Percentiles rank a stretch among this genome's conserved stretches.
Conservation (phyloP, 2,113 vertebrate species). For the Geothlypis trichas region DNA sequence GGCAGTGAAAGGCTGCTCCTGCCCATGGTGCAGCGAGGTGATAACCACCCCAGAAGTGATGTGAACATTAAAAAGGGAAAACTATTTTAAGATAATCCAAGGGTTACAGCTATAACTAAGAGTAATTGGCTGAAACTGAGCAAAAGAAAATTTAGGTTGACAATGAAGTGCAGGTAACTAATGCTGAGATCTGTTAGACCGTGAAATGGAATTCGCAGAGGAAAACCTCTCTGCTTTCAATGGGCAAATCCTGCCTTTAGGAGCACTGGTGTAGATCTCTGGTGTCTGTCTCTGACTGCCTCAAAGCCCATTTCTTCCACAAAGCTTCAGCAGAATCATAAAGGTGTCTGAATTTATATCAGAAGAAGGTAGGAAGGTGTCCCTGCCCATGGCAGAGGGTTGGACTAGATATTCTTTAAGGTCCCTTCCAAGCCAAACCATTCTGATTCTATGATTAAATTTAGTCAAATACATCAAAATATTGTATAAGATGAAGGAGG, state of each 20-base stretch:
- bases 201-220: neutral
- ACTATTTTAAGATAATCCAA: constrained; percentile 10
- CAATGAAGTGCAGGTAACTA: constrained; percentile 10
- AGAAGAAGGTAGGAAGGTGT: neutral
- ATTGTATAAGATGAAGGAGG: neutral
- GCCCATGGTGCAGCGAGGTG: neutral
- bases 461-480: constrained; percentile 9
- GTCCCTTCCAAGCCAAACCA: neutral
- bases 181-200: constrained; percentile 16
- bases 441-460: neutral
- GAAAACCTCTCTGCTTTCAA: neutral
- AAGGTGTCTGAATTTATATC: neutral
- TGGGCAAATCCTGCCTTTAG: neutral
- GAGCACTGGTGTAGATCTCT: neutral
- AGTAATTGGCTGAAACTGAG: constrained; percentile 53
- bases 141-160: constrained; percentile 26
- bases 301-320: neutral
- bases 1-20: neutral
- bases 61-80: neutral
- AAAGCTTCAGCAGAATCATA: neutral
- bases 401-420: neutral
- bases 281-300: neutral
- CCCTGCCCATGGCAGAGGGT: neutral
- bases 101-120: neutral
- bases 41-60: constrained; percentile 16